Conservation (phyloP, 2,797 vertebrate genomes). For the Gobionotothen gibberifrons region DNA sequence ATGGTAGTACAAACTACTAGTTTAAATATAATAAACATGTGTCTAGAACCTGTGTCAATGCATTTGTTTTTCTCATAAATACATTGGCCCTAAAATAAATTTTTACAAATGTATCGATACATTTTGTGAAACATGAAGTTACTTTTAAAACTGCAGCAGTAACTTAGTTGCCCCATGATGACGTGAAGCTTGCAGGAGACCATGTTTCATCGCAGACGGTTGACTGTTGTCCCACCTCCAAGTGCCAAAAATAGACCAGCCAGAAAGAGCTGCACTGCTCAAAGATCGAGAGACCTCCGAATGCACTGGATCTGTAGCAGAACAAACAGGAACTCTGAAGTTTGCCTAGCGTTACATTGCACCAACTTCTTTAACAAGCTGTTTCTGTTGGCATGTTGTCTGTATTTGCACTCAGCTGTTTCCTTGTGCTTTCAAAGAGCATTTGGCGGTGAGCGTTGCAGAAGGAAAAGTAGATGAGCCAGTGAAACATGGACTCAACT, state of each 20-base stretch:
- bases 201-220: conserved; percentile 49
- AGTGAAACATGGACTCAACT: conserved; percentile 9
- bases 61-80: neutral
- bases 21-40: conserved; percentile 43
- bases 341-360: neutral
- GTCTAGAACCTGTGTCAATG: conserved; percentile 2
- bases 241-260: conserved; percentile 73
- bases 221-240: conserved; percentile 29
- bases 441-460: conserved; percentile 17
- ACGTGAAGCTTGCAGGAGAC: conserved; percentile 27
- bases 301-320: conserved; percentile 27
- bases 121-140: conserved; percentile 3
- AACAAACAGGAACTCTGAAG: conserved; percentile 20
- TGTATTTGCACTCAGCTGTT: conserved; percentile 10
- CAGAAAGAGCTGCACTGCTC: conserved; percentile 16
- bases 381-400: neutral
- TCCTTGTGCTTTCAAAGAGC: neutral
- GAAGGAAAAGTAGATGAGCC: conserved; percentile 10
- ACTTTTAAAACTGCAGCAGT: conserved; percentile 2
- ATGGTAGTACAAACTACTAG: conserved; percentile 22
- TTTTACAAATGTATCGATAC: neutral
- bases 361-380: conserved; percentile 1
- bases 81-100: neutral
- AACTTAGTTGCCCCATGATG: conserved; percentile 34
- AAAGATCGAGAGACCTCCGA: conserved; percentile 23